Base-by-base conservation (phyloP, 1,140 invertebrate genomes). In the Atta colombica region DNA sequence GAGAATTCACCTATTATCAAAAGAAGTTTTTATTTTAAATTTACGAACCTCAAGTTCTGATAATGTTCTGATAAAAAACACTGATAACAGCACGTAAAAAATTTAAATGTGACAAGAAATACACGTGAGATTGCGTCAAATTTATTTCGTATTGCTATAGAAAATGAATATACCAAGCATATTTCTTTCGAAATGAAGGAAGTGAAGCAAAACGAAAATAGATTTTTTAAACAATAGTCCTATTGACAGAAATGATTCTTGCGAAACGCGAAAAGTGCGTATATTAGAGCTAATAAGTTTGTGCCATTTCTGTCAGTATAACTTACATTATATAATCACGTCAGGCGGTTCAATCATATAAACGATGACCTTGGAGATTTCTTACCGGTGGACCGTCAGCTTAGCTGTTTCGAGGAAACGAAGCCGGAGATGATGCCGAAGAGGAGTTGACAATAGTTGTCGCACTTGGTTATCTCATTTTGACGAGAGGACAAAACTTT, bases 291-390 rank as follows among this genome's bases (percentile, higher is more conserved):
- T 84, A 74, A 82, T 35, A 21, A 72, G 25, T 60, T 72, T 31
- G 55, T 35, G n/a, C 31, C 39, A 18, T 25, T 5, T 45, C 25
- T 31, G 45, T 18, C 35, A 45, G 55, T 61, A 60, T 25, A 75
- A 14, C 39, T 84, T 84, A 84, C 55, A n/a, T 84, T 84, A 84
- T 39, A n/a, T 87, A 90, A 89, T 77, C 49, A 16, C 12, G 39
- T 31, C 69, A 75, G 45, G 12, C 28, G 25, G 55, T 14, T 25
- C 55, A 39, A 72, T 60, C 49, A 53, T 49, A 16, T 21, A 45
- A 58, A 71, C 61, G 66, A 90, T 87, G 87, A 78, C 86, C 80
- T 85, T 87, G 72, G 25, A n/a, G 53, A 39, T n/a, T 53, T 72
- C 65, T 14, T 58, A 81, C 31, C 65, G 65, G 63, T 55, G 63